Base-by-base conservation (phyloP, 1,140 invertebrate species). In the Babylonia areolata region DNA sequence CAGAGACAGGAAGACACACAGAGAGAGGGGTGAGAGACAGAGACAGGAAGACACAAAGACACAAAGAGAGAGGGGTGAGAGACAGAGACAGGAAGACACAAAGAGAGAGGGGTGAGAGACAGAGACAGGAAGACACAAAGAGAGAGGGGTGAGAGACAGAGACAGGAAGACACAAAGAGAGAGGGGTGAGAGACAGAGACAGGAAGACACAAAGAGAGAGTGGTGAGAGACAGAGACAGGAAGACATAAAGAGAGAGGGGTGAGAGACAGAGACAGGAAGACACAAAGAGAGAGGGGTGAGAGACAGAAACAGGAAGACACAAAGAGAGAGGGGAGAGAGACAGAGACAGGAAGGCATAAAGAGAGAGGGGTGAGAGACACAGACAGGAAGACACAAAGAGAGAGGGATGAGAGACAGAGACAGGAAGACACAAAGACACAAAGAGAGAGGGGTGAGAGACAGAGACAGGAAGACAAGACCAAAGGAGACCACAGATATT, bases 361-460 rank as follows among this genome's bases (percentile, higher is more conserved):
- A 73, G 69, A 73, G 31, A 73, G 69, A 73, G 31, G 20, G 28
- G 20, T 12, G 58, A 73, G 69, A 73, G 31, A 73, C 3, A 73
- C n/a, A 73, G 69, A 73, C 3, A 73, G 69, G 35, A 31, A 73
- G 31, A 73, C 28, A 73, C 3, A 73, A 31, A 73, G 31, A 71
- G 31, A 73, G 33, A 71, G 58, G 23, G 42, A 5, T 42, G 37
- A 78, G 37, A 40, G n/a, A 78, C 17, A 79, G 37, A 79, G 37
- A 40, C 12, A 79, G 37, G 42, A 20, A 79, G 31, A 79, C 17
- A 79, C 1, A 79, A 20, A 79, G 31, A 46, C 0, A 79, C 12
- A 79, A 20, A 79, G 9, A 40, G n/a, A 78, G 37, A 78, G n/a
- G n/a, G n/a, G n/a, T n/a, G 37, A 78, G 5, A 78, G 37, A 79